A percentile compares a stretch with the other conserved stretches of the same genome.
These are phyloP conservation scores for Larimichthys polyactis DNA, from an alignment of 2,113 vertebrate genomes.

Conservation along the genomic window DNA sequence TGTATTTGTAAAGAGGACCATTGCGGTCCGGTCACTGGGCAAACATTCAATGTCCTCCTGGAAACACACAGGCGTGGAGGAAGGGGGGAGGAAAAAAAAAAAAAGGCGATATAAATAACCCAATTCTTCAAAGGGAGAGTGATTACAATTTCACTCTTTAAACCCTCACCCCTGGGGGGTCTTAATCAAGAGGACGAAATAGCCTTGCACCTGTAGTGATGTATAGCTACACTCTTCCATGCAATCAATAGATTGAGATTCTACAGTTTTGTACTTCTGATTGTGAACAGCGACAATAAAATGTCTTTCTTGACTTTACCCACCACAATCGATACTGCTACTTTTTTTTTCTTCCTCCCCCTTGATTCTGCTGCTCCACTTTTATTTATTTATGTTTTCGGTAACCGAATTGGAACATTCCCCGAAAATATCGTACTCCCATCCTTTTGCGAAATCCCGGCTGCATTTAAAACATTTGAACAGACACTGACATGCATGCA, in stretches of 20 bases:
- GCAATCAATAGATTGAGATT: constrained; percentile 70
- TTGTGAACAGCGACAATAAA: constrained; percentile 64
- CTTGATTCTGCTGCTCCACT: background rate
- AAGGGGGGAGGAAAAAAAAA: too few relatives aligned
- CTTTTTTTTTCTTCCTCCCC: background rate
- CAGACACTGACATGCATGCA: constrained; percentile 11
- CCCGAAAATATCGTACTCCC: background rate
- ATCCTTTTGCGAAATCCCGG: background rate
- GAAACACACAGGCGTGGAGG: constrained; percentile 3
- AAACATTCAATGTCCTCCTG: constrained; percentile 16
- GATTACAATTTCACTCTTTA: constrained; percentile 65
- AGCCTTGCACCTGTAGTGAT: constrained; percentile 60
- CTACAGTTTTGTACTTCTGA: constrained; percentile 63
- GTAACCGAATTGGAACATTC: constrained; percentile 3
- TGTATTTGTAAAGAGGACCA: background rate
- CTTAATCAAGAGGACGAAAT: constrained; percentile 70
- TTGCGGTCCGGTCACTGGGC: background rate
- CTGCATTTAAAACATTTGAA: constrained; percentile 5
- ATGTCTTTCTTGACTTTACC: constrained; percentile 33
- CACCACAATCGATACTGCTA: constrained; percentile 38
- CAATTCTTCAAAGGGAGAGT: constrained; percentile 44
- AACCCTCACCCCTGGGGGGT: constrained; percentile 47
- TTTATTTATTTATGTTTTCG: background rate
- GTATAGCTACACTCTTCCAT: constrained; percentile 48
- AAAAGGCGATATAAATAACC: constrained; percentile 51